These are phyloP conservation scores for Sogatella furcifera DNA, from an alignment of 1,140 invertebrate genomes.

Conservation along the genomic window DNA sequence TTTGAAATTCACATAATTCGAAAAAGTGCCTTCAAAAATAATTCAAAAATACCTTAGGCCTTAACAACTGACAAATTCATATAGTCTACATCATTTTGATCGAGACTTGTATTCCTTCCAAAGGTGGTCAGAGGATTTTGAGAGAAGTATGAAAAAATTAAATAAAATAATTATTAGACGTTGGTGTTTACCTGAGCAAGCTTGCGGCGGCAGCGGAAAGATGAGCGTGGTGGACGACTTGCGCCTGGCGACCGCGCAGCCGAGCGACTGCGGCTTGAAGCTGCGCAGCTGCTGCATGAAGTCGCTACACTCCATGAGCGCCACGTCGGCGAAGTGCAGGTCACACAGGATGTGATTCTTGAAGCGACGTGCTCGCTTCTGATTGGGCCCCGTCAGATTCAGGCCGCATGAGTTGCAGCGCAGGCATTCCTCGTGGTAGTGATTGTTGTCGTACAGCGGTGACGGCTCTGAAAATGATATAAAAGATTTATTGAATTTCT, in stretches of 20 bases:
- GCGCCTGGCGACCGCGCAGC: constrained; percentile 81
- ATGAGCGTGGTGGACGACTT: constrained; percentile 89
- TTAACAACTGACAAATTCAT: too few relatives aligned
- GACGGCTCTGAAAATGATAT: constrained; percentile 59
- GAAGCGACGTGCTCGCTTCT: constrained; percentile 63
- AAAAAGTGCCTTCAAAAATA: too few relatives aligned
- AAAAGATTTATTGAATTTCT: too few relatives aligned
- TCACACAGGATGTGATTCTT: constrained; percentile 82
- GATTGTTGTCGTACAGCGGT: constrained; percentile 83
- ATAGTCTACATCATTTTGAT: too few relatives aligned
- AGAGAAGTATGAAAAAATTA: too few relatives aligned
- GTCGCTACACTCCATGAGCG: constrained; percentile 90
- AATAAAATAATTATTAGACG: too few relatives aligned
- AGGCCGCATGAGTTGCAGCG: constrained; percentile 88
- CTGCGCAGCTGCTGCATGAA: constrained; percentile 92
- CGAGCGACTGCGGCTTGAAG: constrained; percentile 89
- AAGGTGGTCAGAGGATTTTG: too few relatives aligned
- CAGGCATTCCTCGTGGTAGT: constrained; percentile 92
- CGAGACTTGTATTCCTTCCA: too few relatives aligned
- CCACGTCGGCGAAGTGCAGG: constrained; percentile 85
- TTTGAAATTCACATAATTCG: too few relatives aligned
- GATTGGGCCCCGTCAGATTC: constrained; percentile 83
- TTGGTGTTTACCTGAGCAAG: constrained; percentile 67
- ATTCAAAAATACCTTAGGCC: too few relatives aligned
- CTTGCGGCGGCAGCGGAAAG: constrained; percentile 85